These are phyloP conservation scores for Stegophylla sp. DNA, from an alignment of 2,888 invertebrate genomes.

Conservation along the genomic window DNA sequence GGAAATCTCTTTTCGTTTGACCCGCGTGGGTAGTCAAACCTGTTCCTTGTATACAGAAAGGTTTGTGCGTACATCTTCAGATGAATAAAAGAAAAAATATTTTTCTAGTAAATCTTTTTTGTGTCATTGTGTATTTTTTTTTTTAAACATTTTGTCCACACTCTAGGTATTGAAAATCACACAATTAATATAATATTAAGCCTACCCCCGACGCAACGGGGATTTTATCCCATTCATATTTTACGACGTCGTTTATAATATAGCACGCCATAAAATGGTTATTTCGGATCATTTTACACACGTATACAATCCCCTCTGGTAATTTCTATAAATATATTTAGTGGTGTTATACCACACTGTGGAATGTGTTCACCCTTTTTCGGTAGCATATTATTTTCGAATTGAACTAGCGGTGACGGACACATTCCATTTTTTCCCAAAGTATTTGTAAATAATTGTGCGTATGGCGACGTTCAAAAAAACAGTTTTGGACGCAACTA, in stretches of 20 bases:
- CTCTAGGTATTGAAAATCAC: not conserved
- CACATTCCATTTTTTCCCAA: slow-evolving; percentile 11
- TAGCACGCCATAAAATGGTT: slow-evolving; percentile 41
- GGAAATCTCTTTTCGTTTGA: slow-evolving; percentile 24
- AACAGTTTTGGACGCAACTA: slow-evolving; percentile 18
- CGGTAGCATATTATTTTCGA: slow-evolving; percentile 35
- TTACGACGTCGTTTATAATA: slow-evolving; percentile 35
- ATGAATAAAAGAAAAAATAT: not conserved
- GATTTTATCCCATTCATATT: slow-evolving; percentile 30
- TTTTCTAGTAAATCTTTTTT: not conserved
- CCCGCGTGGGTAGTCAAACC: slow-evolving; percentile 57
- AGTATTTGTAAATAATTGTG: slow-evolving; percentile 10
- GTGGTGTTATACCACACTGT: not conserved
- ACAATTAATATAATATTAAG: slow-evolving; percentile 43
- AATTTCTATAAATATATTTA: slow-evolving; percentile 43
- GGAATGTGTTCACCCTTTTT: slow-evolving; percentile 36
- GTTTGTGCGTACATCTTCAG: not conserved
- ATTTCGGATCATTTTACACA: slow-evolving; percentile 34
- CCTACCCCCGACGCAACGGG: not conserved
- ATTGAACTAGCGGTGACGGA: not conserved
- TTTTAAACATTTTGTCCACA: not conserved
- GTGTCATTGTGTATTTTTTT: not conserved
- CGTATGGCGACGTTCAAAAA: slow-evolving; percentile 15
- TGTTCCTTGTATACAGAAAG: slow-evolving; percentile 3
- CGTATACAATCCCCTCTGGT: slow-evolving; percentile 3